Conservation (phyloP, 2,113 vertebrate genomes). For the Gobio gobio region DNA sequence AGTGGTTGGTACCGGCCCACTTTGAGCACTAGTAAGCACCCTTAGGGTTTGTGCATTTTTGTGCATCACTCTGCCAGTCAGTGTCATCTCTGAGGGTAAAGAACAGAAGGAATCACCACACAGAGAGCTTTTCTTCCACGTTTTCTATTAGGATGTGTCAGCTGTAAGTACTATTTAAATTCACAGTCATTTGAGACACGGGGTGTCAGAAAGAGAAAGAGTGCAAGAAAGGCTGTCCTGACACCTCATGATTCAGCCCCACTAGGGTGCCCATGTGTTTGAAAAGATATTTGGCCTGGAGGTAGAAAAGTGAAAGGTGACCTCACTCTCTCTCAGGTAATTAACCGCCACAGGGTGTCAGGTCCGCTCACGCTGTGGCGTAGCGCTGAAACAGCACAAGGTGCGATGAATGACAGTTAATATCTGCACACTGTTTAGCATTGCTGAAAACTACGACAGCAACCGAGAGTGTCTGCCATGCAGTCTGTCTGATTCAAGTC, state of each 20-base stretch:
- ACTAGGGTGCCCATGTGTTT: not conserved
- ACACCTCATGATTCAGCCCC: slow-evolving; percentile 27
- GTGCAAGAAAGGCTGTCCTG: slow-evolving; percentile 8
- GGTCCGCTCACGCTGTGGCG: not conserved
- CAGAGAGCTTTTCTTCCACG: not conserved
- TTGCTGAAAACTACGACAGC: slow-evolving; percentile 44
- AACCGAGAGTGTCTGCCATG: slow-evolving; percentile 49
- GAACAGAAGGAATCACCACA: slow-evolving; percentile 4
- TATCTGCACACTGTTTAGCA: slow-evolving; percentile 43
- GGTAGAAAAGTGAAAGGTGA: slow-evolving; percentile 37
- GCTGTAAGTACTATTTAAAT: slow-evolving; percentile 39
- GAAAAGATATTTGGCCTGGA: slow-evolving; percentile 30
- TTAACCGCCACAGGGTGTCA: slow-evolving; percentile 43
- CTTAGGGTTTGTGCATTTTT: not conserved
- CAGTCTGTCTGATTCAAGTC: slow-evolving; percentile 42
- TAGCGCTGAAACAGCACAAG: slow-evolving; percentile 7
- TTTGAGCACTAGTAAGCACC: not conserved
- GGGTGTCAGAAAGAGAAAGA: not conserved
- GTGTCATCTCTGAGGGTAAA: not conserved
- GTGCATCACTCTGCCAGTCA: slow-evolving; percentile 7
- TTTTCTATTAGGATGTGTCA: slow-evolving; percentile 34
- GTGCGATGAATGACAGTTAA: slow-evolving; percentile 44
- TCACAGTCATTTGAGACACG: not conserved
- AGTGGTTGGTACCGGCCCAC: not conserved
- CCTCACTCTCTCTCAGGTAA: slow-evolving; percentile 30